Evolutionary conservation across 2,113 vertebrate species (phyloP).

Genomic region (Thalassarche chlororhynchos): DNA sequence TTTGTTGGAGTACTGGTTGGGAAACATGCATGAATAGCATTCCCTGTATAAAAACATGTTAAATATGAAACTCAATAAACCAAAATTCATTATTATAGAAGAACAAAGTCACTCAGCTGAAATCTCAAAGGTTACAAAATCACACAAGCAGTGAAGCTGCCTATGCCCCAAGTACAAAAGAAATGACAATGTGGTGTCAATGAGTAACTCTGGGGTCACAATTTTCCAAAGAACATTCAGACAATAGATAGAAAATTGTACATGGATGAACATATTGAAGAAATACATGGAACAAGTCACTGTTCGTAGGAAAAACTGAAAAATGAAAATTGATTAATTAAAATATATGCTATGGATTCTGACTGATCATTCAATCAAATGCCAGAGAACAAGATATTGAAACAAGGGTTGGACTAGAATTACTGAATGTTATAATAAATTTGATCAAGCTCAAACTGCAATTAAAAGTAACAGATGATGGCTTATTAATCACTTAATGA

Average conservation of each 20-base stretch:
- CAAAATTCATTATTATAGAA: not conserved
- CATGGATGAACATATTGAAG: not conserved
- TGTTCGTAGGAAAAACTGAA: not conserved
- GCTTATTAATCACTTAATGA: not conserved
- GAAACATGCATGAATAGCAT: not conserved
- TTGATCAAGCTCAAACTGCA: not conserved
- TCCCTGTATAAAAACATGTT: not conserved
- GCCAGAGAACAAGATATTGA: not conserved
- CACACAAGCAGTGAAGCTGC: not conserved
- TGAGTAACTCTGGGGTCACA: not conserved
- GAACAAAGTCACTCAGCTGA: not conserved
- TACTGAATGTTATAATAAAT: not conserved
- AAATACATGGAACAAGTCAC: not conserved
- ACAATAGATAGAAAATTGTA: not conserved
- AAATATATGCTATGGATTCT: not conserved
- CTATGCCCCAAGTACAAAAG: not conserved
- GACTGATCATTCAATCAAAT: not conserved
- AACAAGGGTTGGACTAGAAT: not conserved
- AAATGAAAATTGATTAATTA: not conserved
- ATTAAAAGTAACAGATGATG: not conserved
- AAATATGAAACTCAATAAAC: not conserved
- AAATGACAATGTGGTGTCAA: not conserved
- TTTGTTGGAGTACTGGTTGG: conserved; percentile 11
- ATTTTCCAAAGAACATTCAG: not conserved
- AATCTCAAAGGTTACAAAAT: not conserved